Evolutionary conservation across 2,888 invertebrate species (phyloP).

Genomic region (Tetramorium bicarinatum): DNA sequence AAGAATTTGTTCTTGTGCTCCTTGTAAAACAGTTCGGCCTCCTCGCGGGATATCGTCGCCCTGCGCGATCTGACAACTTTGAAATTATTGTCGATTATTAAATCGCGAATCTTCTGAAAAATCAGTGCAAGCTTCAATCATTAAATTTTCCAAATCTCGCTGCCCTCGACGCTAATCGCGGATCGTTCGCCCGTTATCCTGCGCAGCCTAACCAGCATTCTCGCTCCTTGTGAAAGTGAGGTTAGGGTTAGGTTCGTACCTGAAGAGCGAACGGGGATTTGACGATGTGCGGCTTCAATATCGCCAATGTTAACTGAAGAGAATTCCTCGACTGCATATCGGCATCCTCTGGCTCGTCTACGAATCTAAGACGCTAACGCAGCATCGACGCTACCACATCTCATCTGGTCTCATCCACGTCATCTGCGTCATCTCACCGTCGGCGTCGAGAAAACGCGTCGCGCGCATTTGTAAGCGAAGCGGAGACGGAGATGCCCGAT

Average conservation of each 20-base stretch:
- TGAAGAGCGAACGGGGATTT: constrained; percentile 91
- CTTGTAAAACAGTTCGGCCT: constrained; percentile 92
- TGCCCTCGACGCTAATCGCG: background rate
- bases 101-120: constrained; percentile 89
- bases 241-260: constrained; percentile 80
- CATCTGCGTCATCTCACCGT: no score
- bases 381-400: background rate
- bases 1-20: constrained; percentile 95
- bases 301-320: constrained; percentile 92
- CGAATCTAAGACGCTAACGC: background rate
- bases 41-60: constrained; percentile 88
- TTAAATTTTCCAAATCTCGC: background rate
- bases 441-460: background rate
- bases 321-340: constrained; percentile 72
- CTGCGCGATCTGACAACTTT: constrained; percentile 91
- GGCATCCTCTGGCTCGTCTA: constrained; percentile 47
- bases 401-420: no score
- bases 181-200: background rate
- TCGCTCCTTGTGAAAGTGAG: constrained; percentile 8
- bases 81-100: constrained; percentile 91
- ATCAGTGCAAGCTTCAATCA: constrained; percentile 53
- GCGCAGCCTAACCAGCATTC: background rate
- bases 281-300: constrained; percentile 95
- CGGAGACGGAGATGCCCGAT: background rate
- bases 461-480: constrained; percentile 12